Evolutionary conservation across 2,113 vertebrate species (phyloP).

Genomic region (Ctenomys sociabilis): DNA sequence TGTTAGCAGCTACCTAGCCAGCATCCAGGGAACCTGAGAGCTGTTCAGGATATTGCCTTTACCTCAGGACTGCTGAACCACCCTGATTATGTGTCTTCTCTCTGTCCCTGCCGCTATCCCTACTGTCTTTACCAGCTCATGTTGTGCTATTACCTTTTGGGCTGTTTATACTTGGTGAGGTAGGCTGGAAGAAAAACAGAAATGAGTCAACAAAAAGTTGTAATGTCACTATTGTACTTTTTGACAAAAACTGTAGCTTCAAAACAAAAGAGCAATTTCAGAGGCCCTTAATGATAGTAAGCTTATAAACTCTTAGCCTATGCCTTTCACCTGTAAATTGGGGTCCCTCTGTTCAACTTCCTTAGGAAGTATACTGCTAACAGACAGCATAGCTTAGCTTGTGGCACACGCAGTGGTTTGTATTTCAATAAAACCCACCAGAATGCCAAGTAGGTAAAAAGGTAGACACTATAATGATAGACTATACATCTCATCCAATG

Average conservation of each 20-base stretch:
- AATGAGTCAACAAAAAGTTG: neutral
- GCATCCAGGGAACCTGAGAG: neutral
- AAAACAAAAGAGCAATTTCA: neutral
- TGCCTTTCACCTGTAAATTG: neutral
- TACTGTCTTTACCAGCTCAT: neutral
- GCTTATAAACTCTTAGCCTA: neutral
- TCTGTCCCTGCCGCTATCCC: neutral
- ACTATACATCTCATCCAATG: neutral
- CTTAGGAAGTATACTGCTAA: neutral
- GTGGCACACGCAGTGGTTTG: neutral
- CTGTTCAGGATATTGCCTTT: no score
- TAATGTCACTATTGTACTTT: neutral
- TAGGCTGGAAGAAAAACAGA: neutral
- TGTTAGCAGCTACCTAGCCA: no score
- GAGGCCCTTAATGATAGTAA: neutral
- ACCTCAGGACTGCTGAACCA: rapidly evolving
- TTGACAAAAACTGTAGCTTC: neutral
- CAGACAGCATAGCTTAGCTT: neutral
- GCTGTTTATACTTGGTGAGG: neutral
- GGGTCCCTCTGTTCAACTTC: neutral
- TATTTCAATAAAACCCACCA: neutral
- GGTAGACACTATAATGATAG: neutral
- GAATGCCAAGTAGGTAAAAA: neutral
- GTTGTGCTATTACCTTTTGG: neutral
- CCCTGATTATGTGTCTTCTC: neutral